A percentile compares a stretch with the other conserved stretches of the same genome.
phyloP scores from a whole-genome alignment of 2,888 invertebrate species.

The Hymenopus coronatus region DNA sequence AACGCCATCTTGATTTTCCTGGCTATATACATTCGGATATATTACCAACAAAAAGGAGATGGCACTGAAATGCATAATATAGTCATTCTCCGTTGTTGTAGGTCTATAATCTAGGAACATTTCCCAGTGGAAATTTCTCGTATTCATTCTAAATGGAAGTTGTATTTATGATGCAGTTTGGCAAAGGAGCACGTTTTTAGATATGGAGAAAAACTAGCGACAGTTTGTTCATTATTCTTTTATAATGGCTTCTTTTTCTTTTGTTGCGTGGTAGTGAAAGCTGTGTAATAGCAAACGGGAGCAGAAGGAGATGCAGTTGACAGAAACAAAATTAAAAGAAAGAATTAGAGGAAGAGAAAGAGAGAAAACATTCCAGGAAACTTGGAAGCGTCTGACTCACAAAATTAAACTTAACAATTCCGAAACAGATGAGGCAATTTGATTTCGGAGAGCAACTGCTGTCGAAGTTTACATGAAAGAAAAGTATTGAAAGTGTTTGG shows the following conservation, averaged over 20 bases:
- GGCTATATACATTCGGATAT: too few species aligned
- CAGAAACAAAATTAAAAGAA: background rate
- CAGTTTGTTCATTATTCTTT: background rate
- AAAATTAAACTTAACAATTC: background rate
- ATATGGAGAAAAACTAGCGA: background rate
- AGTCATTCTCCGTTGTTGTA: too few species aligned
- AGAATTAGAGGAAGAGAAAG: background rate
- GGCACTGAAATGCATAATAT: too few species aligned
- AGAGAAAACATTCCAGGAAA: background rate
- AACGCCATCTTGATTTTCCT: too few species aligned
- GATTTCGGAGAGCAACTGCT: background rate
- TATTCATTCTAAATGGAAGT: too few species aligned
- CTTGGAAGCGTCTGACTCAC: background rate
- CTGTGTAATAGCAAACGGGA: background rate
- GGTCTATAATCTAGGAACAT: too few species aligned
- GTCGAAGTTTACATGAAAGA: background rate
- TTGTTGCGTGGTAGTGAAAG: background rate
- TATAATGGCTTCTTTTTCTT: background rate
- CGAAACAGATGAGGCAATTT: background rate
- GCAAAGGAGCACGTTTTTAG: background rate
- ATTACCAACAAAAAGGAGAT: too few species aligned
- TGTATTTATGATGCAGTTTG: too few species aligned
- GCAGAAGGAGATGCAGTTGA: background rate
- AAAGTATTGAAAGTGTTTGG: background rate
- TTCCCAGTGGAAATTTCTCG: too few species aligned